Conservation (phyloP, 2,888 invertebrate genomes). For the Tanytarsus gracilentus region DNA sequence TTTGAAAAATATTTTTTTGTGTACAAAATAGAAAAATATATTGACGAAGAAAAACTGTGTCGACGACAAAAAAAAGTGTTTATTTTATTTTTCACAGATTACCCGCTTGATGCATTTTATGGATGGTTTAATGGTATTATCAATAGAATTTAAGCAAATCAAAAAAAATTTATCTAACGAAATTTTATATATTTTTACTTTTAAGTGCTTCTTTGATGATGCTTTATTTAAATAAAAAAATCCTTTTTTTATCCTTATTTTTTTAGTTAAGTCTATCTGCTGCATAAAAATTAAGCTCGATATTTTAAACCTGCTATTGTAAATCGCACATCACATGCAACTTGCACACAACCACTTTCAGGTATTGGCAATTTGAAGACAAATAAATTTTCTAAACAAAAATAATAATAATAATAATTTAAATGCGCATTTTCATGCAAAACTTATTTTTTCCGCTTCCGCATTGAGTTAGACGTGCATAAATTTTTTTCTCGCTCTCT, state of each 20-base stretch:
- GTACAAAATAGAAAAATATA: background rate
- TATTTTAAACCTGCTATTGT: constrained; percentile 9
- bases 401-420: too few relatives aligned
- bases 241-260: background rate
- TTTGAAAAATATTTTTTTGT: too few relatives aligned
- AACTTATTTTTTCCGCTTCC: constrained; percentile 5
- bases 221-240: background rate
- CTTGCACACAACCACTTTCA: background rate
- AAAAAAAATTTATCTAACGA: too few relatives aligned
- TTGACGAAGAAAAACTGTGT: background rate
- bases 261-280: constrained; percentile 12
- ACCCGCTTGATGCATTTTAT: constrained; percentile 27
- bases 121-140: constrained; percentile 25
- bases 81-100: constrained; percentile 25
- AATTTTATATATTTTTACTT: too few relatives aligned
- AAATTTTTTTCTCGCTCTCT: too few relatives aligned
- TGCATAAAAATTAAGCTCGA: background rate
- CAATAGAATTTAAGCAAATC: constrained; percentile 14
- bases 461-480: background rate
- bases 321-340: background rate
- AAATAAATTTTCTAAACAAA: too few relatives aligned
- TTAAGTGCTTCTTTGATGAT: background rate
- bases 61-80: constrained; percentile 3
- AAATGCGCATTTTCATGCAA: background rate
- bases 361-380: constrained; percentile 15